Conservation (phyloP, 2,888 invertebrate genomes). For the Dryobotodes eremita region DNA sequence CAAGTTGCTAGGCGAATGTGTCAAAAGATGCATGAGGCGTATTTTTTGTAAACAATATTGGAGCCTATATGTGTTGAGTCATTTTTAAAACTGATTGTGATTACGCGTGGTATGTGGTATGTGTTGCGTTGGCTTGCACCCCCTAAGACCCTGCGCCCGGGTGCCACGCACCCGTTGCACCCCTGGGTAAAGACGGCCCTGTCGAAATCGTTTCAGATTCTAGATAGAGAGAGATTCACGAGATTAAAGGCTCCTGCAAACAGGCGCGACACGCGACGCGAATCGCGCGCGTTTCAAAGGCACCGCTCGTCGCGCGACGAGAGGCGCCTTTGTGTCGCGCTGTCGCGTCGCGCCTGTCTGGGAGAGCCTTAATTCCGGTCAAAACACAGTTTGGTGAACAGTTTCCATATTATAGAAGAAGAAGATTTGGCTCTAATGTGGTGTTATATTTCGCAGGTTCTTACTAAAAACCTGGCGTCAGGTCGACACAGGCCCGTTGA, state of each 20-base stretch:
- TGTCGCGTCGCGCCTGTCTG: too few species aligned
- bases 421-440: background rate
- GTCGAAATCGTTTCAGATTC: background rate
- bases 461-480: slow-evolving; percentile 95
- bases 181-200: background rate
- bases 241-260: too few species aligned
- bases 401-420: background rate
- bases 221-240: background rate
- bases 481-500: slow-evolving; percentile 89
- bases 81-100: too few species aligned
- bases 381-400: background rate
- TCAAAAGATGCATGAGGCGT: too few species aligned
- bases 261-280: too few species aligned
- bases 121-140: background rate
- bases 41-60: too few species aligned
- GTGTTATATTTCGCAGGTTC: slow-evolving; percentile 86
- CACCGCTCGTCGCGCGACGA: too few species aligned
- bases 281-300: too few species aligned
- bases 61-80: too few species aligned
- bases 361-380: background rate
- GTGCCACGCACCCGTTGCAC: background rate
- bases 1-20: too few species aligned
- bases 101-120: too few species aligned
- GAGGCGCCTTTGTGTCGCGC: too few species aligned
- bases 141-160: background rate